Evolutionary conservation across 2,113 vertebrate genomes (phyloP), one percentile per base, ranked within the genome.

Genomic region (Clupea harengus): DNA sequence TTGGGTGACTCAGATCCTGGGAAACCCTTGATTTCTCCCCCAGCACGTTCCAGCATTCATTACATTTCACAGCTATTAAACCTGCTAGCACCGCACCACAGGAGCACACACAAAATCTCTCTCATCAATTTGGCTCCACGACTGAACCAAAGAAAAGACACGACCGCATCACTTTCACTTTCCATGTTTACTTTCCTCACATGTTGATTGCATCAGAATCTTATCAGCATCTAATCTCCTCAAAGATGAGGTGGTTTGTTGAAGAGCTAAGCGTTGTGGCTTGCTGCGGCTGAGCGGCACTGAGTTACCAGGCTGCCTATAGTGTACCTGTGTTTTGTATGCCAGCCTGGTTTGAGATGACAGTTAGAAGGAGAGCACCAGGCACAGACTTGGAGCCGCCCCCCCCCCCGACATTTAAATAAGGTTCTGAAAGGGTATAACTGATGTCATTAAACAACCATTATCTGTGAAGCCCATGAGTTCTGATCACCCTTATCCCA

Each of bases 31-130:
- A 39, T 39, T 78, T 78, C 20, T 39, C 1, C 72, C 10, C 10
- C 72, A 32, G 28, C 25, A 32, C 13, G 28, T 17, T 18, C 13
- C 72, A 78, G 25, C 72, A 32, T 78, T 78, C 32, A 78, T 78
- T 39, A 78, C 2, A 78, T 39, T 11, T 44, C 72, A 7, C 64
- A 28, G 64, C n/a, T 25, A 67, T 67, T 88, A 88, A 90, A 9
- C 83, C 85, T 86, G 46, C 86, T 90, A 89, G 85, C 85, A 67
- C 86, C 57, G 45, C 4, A 80, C 83, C 25, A 3, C 0, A 0
- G 20, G 0, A n/a, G 25, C 45, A 83, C 18, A 88, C 90, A 90
- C 72, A 28, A 28, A 87, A 89, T 91, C 88, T 90, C 84, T 4
- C 28, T 87, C 49, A 78, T 81, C 80, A 81, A 89, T 78, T 39